Percentiles rank a stretch among this genome's conserved stretches.
Conservation (phyloP, 2,113 vertebrate species). For the Protobothrops flavoviridis region DNA sequence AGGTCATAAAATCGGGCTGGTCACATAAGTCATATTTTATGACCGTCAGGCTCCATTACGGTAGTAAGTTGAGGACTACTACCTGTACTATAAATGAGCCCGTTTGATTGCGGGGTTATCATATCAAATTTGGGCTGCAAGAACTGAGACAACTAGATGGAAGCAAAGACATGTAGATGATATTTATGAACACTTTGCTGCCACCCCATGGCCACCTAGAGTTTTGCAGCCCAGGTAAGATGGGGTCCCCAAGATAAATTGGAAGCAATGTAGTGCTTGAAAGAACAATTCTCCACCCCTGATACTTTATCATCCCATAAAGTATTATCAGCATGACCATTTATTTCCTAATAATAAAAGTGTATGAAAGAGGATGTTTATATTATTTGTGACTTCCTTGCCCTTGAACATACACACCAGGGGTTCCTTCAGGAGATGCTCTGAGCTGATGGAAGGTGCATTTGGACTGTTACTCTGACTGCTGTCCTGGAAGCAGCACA, state of each 20-base stretch:
- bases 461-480: conserved; percentile 65
- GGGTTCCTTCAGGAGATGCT: conserved; percentile 62
- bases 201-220: not conserved
- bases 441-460: conserved; percentile 59
- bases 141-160: not conserved
- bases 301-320: not conserved
- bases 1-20: not conserved
- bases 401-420: conserved; percentile 36
- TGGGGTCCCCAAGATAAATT: not conserved
- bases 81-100: not conserved
- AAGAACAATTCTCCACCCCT: not conserved
- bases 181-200: not conserved
- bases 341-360: not conserved
- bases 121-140: not conserved
- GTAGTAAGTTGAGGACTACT: not conserved
- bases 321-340: not conserved
- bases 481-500: conserved; percentile 60
- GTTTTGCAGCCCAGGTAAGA: not conserved
- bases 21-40: not conserved
- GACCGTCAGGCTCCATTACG: not conserved
- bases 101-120: not conserved
- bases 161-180: not conserved
- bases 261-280: not conserved
- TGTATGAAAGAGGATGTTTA: not conserved
- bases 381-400: not conserved